phyloP scores from a whole-genome alignment of 2,888 invertebrate species.

The Masnerella sp. region DNA sequence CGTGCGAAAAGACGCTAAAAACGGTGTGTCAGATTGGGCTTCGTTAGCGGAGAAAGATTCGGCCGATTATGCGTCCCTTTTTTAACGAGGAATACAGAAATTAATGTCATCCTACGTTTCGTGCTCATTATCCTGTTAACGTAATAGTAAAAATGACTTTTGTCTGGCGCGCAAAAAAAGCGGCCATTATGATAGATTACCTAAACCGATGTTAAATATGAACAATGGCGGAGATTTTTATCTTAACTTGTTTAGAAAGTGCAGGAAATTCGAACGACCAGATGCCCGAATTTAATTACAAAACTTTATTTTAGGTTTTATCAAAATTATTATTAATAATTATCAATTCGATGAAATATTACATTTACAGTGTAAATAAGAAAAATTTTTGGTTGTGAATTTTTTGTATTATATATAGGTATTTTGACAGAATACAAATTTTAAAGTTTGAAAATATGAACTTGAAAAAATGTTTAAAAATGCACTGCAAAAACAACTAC shows the following conservation, averaged over 20 bases:
- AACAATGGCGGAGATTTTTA: slow-evolving; percentile 31
- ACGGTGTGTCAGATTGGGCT: slow-evolving; percentile 28
- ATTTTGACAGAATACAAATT: too few species aligned
- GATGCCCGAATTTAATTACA: too few species aligned
- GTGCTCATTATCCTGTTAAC: slow-evolving; percentile 33
- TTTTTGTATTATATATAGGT: too few species aligned
- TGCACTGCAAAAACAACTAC: too few species aligned
- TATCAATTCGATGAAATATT: too few species aligned
- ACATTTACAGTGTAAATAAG: too few species aligned
- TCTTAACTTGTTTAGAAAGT: slow-evolving; percentile 10
- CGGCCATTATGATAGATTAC: slow-evolving; percentile 31
- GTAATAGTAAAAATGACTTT: slow-evolving; percentile 24
- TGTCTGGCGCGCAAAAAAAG: slow-evolving; percentile 7
- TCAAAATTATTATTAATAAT: too few species aligned
- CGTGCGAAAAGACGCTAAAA: slow-evolving; percentile 36
- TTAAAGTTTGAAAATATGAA: too few species aligned
- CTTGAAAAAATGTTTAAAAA: too few species aligned
- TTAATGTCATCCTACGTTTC: slow-evolving; percentile 25
- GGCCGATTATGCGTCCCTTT: slow-evolving; percentile 10
- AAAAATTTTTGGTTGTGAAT: too few species aligned
- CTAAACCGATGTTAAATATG: slow-evolving; percentile 24
- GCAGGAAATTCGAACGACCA: too few species aligned
- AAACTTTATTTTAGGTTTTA: too few species aligned
- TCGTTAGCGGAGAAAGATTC: neutral
- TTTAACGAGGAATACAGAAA: slow-evolving; percentile 16